phyloP scores from a whole-genome alignment of 2,888 invertebrate genomes.

The Philhelius pedissequus region DNA sequence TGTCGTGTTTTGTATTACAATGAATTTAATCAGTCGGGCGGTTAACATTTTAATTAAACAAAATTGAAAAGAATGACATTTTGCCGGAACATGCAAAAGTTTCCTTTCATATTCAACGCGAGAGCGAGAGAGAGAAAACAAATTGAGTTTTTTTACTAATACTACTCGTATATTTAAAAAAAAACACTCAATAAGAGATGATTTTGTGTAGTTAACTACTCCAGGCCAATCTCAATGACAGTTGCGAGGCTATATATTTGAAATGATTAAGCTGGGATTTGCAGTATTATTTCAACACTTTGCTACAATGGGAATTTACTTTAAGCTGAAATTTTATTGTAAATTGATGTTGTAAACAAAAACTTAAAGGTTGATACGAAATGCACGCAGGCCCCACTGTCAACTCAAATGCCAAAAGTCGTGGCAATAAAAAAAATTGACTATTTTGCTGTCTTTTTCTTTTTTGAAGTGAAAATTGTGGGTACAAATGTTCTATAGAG shows the following conservation, averaged over 20 bases:
- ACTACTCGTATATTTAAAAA: not conserved
- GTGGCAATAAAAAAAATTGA: too few relatives aligned
- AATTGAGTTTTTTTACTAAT: conserved; percentile 16
- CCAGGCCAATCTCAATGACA: not conserved
- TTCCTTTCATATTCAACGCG: not conserved
- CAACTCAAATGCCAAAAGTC: too few relatives aligned
- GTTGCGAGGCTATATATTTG: not conserved
- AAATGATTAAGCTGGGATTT: not conserved
- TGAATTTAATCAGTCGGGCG: conserved; percentile 49
- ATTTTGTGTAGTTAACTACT: too few relatives aligned
- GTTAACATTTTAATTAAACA: conserved; percentile 64
- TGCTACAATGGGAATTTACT: not conserved
- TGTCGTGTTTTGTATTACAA: conserved; percentile 49
- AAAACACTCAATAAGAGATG: not conserved
- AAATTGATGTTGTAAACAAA: too few relatives aligned
- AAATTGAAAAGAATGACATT: conserved; percentile 49
- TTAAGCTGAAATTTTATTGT: too few relatives aligned
- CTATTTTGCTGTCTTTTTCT: too few relatives aligned
- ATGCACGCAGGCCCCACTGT: too few relatives aligned
- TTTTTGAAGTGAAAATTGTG: too few relatives aligned
- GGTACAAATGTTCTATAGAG: too few relatives aligned
- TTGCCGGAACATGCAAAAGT: conserved; percentile 1
- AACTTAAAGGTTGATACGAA: too few relatives aligned
- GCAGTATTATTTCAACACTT: not conserved
- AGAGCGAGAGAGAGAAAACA: not conserved